phyloP scores from a whole-genome alignment of 2,888 invertebrate genomes.

The Dicycla oo region DNA sequence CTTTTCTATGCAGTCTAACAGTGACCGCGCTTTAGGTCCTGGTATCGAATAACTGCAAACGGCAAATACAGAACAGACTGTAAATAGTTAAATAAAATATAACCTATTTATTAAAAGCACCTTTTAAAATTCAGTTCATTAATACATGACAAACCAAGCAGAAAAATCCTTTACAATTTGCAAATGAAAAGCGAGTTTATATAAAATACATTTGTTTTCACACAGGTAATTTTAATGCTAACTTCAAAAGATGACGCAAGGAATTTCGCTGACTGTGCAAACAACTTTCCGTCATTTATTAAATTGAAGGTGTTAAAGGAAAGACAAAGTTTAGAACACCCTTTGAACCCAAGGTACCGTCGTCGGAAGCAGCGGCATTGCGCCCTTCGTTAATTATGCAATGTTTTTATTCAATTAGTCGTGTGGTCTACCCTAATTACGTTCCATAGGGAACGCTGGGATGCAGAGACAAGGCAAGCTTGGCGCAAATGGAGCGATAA shows the following conservation, averaged over 20 bases:
- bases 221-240: slow-evolving; percentile 22
- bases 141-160: neutral
- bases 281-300: slow-evolving; percentile 57
- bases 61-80: neutral
- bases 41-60: neutral
- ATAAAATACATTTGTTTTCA: slow-evolving; percentile 28
- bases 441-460: slow-evolving; percentile 75
- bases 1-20: too few species aligned
- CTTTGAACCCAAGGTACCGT: slow-evolving; percentile 62
- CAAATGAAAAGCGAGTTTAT: slow-evolving; percentile 21
- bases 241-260: slow-evolving; percentile 43
- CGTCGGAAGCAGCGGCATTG: slow-evolving; percentile 54
- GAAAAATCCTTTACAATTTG: slow-evolving; percentile 22
- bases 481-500: slow-evolving; percentile 82
- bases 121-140: neutral
- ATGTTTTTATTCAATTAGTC: slow-evolving; percentile 89
- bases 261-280: slow-evolving; percentile 27
- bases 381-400: slow-evolving; percentile 83
- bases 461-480: slow-evolving; percentile 76
- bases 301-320: slow-evolving; percentile 60
- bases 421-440: slow-evolving; percentile 85
- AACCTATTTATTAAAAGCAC: neutral
- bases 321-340: slow-evolving; percentile 64
- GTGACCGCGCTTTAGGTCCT: too few species aligned
- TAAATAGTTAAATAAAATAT: neutral